Conservation (phyloP, 2,888 invertebrate genomes). For the Xanthia icteritia region DNA sequence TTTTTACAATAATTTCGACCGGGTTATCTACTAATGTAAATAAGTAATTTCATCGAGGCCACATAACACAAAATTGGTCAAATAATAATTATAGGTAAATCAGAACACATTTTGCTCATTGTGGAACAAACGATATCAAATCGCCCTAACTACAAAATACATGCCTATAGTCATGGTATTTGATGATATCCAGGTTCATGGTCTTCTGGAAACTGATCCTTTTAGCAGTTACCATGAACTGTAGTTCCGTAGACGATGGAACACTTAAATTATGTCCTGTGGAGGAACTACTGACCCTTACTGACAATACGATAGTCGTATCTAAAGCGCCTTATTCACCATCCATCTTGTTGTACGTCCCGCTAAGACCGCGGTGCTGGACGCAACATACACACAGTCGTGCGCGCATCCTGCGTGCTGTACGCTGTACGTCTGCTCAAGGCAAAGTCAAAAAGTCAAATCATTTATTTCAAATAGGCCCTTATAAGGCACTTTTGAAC, state of each 20-base stretch:
- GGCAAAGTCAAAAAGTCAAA: too few species aligned
- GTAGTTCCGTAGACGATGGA: not conserved
- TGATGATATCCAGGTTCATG: too few species aligned
- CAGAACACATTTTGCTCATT: not conserved
- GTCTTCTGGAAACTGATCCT: not conserved
- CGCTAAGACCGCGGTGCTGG: too few species aligned
- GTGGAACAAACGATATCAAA: not conserved
- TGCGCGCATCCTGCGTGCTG: too few species aligned
- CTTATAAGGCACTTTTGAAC: too few species aligned
- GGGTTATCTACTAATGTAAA: constrained; percentile 36
- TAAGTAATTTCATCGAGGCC: constrained; percentile 9
- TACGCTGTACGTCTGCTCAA: too few species aligned
- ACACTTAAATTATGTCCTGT: not conserved
- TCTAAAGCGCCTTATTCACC: too few species aligned
- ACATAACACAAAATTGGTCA: constrained; percentile 2
- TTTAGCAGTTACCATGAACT: not conserved
- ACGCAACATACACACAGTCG: too few species aligned
- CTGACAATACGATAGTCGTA: not conserved
- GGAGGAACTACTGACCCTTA: not conserved
- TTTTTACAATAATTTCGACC: constrained; percentile 1
- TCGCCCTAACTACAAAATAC: not conserved
- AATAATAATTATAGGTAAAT: not conserved
- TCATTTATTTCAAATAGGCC: too few species aligned
- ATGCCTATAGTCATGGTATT: not conserved
- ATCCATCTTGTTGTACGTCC: too few species aligned